These are phyloP conservation scores for Macrobrachium nipponense DNA, from an alignment of 1,140 invertebrate species.

Conservation along the genomic window DNA sequence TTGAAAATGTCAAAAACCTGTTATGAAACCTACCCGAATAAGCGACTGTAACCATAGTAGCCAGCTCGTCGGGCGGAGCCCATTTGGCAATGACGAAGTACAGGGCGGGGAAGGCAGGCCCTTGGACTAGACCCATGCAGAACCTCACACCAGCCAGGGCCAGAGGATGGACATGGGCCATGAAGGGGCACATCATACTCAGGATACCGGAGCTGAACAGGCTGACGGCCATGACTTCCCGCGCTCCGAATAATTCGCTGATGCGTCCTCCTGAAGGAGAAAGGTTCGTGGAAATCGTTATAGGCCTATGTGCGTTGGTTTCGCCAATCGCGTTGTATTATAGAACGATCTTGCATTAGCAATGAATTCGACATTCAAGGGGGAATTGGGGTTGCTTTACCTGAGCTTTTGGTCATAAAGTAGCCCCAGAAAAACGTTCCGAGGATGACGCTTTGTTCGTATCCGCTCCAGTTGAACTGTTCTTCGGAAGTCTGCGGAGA, in stretches of 20 bases:
- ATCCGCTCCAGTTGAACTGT: constrained; percentile 27
- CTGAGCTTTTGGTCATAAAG: constrained; percentile 34
- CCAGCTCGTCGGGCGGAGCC: constrained; percentile 34
- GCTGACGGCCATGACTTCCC: constrained; percentile 34
- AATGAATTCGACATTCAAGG: too few relatives aligned
- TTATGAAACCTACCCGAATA: constrained; percentile 34
- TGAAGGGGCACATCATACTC: constrained; percentile 21
- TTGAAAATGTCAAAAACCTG: too few relatives aligned
- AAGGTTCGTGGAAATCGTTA: neutral
- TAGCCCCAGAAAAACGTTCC: constrained; percentile 54
- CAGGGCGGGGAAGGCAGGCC: constrained; percentile 40
- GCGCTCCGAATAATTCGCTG: constrained; percentile 38
- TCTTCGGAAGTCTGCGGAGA: neutral
- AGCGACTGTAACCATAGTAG: constrained; percentile 47
- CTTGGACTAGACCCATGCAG: constrained; percentile 40
- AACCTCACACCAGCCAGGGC: constrained; percentile 33
- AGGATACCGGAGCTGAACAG: constrained; percentile 22
- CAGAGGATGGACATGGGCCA: constrained; percentile 31
- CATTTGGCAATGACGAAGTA: constrained; percentile 37
- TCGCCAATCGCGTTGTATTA: neutral
- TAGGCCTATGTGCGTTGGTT: neutral
- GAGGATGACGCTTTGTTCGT: constrained; percentile 37
- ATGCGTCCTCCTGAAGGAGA: constrained; percentile 48
- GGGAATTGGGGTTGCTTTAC: neutral
- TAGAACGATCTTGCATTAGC: neutral